Percentiles rank a stretch among this genome's conserved stretches.
Conservation (phyloP, 2,797 vertebrate genomes). For the Argentina silus region DNA sequence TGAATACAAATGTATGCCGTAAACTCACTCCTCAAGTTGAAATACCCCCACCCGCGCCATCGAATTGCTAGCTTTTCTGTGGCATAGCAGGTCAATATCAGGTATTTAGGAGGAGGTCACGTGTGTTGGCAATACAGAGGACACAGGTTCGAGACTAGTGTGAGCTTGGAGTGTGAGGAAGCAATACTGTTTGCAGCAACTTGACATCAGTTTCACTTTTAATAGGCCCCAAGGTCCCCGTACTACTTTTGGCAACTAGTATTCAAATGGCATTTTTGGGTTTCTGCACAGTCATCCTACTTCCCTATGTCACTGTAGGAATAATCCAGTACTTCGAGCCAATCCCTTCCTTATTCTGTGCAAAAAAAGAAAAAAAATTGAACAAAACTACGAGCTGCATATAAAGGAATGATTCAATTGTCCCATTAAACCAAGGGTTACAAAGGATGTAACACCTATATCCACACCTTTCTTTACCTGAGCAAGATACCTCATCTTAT, state of each 20-base stretch:
- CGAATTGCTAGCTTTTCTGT: too few species aligned
- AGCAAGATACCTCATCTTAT: background rate
- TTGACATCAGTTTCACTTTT: too few species aligned
- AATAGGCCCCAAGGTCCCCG: too few species aligned
- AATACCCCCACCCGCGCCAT: too few species aligned
- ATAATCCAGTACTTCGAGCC: background rate
- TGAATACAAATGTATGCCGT: background rate
- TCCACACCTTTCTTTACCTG: constrained; percentile 5
- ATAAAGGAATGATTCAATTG: background rate
- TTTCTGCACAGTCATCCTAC: too few species aligned
- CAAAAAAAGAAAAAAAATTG: constrained; percentile 8
- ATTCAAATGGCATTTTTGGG: too few species aligned
- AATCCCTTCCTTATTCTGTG: constrained; percentile 11
- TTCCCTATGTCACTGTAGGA: background rate
- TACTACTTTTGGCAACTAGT: too few species aligned
- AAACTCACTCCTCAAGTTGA: background rate
- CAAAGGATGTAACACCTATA: too few species aligned
- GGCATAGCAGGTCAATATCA: background rate
- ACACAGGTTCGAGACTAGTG: too few species aligned
- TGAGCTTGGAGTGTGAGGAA: too few species aligned
- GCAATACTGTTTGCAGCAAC: too few species aligned
- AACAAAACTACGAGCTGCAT: constrained; percentile 1
- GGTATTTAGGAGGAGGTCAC: background rate
- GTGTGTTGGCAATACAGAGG: too few species aligned
- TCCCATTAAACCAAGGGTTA: background rate